phyloP scores from a whole-genome alignment of 2,797 vertebrate species.

The Acrossocheilus wenchowensis region DNA sequence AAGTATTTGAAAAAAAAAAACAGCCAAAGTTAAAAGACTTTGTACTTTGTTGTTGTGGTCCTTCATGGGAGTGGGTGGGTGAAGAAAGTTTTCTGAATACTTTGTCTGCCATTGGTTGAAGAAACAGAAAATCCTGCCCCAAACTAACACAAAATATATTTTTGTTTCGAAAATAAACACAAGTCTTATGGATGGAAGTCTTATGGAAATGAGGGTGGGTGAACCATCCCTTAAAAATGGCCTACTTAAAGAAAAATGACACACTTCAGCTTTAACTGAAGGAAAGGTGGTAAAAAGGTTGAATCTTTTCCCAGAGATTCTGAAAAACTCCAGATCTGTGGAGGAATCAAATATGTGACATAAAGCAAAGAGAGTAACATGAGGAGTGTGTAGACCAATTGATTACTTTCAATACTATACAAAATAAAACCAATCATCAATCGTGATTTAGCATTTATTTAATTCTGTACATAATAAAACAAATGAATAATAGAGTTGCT shows the following conservation, averaged over 20 bases:
- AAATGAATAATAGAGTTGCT: slow-evolving; percentile 7
- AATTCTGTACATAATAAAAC: slow-evolving; percentile 16
- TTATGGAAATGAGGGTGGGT: neutral
- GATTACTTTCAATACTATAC: neutral
- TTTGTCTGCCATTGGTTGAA: neutral
- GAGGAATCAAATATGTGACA: slow-evolving; percentile 46
- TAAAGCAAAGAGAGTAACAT: slow-evolving; percentile 50
- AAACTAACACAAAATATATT: neutral
- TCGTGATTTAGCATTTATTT: neutral
- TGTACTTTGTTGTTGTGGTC: neutral
- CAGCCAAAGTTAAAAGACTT: neutral
- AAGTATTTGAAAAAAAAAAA: too few relatives aligned
- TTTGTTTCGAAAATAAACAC: neutral
- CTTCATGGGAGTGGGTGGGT: neutral
- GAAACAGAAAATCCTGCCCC: neutral
- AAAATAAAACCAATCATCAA: neutral
- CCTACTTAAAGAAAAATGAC: neutral
- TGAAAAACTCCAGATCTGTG: slow-evolving; percentile 49
- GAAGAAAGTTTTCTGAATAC: neutral
- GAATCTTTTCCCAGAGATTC: slow-evolving; percentile 49
- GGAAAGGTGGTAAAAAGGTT: neutral
- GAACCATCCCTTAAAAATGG: neutral
- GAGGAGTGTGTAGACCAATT: slow-evolving; percentile 62
- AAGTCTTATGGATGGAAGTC: neutral
- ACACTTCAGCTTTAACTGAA: slow-evolving; percentile 18